Evolutionary conservation across 2,797 vertebrate species (phyloP), one percentile per base, ranked within the genome.

Genomic region (Pyrocephalus nanus): DNA sequence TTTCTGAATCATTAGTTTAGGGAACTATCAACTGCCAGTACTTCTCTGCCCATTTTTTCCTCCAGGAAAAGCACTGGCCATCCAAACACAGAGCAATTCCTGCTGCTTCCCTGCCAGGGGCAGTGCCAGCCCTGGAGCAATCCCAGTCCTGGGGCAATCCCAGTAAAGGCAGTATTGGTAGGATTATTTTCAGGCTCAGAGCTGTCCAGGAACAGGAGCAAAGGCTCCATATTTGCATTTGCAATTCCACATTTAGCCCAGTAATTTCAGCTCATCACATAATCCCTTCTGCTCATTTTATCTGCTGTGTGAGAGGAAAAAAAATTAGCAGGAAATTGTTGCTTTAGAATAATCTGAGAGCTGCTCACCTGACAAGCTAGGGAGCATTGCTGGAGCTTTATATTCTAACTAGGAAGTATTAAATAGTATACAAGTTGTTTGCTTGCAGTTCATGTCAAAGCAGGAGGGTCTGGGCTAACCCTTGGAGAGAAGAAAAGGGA

Each of bases 401-500:
- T 32, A 79, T 60, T 74, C 77, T 64, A 84, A 77, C 10, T 21
- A 93, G 74, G 13, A 95, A 86, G 47, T 25, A 47, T 54, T 74
- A 93, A 94, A 87, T 79, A 61, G 61, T 66, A 75, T 14, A 61
- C 61, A 82, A 84, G 73, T 81, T 86, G 64, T 92, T 92, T 81
- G 23, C 86, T 87, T 93, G 74, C 82, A 25, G 16, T 88, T 89
- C 55, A 20, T 90, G 80, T 90, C 65, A 93, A 78, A 88, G 91
- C 47, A 89, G 91, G 71, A 92, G 73, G 65, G 72, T 22, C 70
- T 70, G 36, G 71, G 42, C 78, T 88, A 95, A 92, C 84, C 95
- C 80, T 90, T 36, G 36, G 91, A 87, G 94, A 82, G 86, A 81
- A 84, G 47, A 58, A 91, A 93, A 94, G 50, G 45, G 65, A 94